Evolutionary conservation across 2,797 vertebrate species (phyloP), one percentile per base, ranked within the genome.

Genomic region (Silurus lanzhouensis): DNA sequence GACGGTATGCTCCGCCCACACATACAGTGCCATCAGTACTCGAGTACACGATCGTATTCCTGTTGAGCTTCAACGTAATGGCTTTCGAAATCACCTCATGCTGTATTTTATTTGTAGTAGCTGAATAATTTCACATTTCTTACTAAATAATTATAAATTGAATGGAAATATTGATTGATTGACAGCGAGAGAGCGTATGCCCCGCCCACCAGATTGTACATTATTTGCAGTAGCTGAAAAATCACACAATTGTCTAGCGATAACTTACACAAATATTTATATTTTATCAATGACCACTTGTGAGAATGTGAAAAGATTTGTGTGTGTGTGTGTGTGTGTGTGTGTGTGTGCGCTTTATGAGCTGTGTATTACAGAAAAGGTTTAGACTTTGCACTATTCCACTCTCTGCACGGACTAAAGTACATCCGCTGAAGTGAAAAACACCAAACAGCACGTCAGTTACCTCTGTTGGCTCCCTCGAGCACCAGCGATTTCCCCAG

Each of bases 401-500:
- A 46, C 77, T 64, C 12, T 0, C 9, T 72, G n/a, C 9, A 52
- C 58, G 6, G 61, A 67, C 15, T 57, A 81, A 81, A 81, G 79
- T 27, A 76, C 76, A 46, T 8, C 61, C 2, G 1, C 20, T 12
- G 17, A 55, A 19, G 55, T 20, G 20, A 46, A 72, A 72, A 48
- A 60, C 6, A 72, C 19, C 9, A 61, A 44, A 81, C 48, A 63
- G 22, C 20, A 64, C 10, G 57, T 22, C 68, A 27, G 89, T 92
- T 84, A 99, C 98, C 98, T 96, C 97, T 96, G 93, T 99, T 99
- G 1, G 96, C 96, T 87, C 98, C 98, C 89, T 99, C 97, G 87
- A 97, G 99, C 6, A 99, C 98, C 83, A 97, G 96, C 52, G 98
- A 97, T 84, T 99, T 99, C 8, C 98, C 98, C 93, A 99, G 90